phyloP scores from a whole-genome alignment of 2,113 vertebrate genomes.

The Chrysochloris asiatica region DNA sequence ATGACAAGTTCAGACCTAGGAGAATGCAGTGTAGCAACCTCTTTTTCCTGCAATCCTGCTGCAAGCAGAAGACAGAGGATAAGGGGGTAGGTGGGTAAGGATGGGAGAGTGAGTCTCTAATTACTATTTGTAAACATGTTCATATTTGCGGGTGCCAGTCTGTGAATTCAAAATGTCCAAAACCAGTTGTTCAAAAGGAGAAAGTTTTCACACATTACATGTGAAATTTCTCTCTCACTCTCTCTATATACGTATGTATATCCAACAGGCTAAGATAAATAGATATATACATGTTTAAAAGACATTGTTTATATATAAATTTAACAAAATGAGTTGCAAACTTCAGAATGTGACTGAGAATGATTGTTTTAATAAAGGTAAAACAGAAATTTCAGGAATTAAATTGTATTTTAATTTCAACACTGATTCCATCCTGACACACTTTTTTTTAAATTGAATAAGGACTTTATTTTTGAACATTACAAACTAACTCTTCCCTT shows the following conservation, averaged over 20 bases:
- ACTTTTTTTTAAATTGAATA: too few relatives aligned
- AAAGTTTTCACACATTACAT: constrained; percentile 44
- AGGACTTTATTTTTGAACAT: constrained; percentile 83
- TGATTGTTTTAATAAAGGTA: background rate
- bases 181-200: constrained; percentile 37
- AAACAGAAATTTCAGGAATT: constrained; percentile 16
- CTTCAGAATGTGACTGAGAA: constrained; percentile 15
- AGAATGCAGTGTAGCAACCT: background rate
- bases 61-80: constrained; percentile 29
- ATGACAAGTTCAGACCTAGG: background rate
- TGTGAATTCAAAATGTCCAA: background rate
- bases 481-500: constrained; percentile 84
- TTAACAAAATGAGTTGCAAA: constrained; percentile 30
- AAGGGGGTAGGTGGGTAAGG: too few relatives aligned
- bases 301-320: background rate
- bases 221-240: constrained; percentile 51
- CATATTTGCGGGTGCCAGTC: background rate
- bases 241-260: too few relatives aligned
- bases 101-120: background rate
- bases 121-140: background rate
- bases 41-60: background rate
- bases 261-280: background rate
- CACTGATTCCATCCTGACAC: background rate
- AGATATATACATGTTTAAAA: too few relatives aligned
- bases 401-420: constrained; percentile 28